Conservation (phyloP, 2,797 vertebrate genomes). For the Leptoclinus maculatus region DNA sequence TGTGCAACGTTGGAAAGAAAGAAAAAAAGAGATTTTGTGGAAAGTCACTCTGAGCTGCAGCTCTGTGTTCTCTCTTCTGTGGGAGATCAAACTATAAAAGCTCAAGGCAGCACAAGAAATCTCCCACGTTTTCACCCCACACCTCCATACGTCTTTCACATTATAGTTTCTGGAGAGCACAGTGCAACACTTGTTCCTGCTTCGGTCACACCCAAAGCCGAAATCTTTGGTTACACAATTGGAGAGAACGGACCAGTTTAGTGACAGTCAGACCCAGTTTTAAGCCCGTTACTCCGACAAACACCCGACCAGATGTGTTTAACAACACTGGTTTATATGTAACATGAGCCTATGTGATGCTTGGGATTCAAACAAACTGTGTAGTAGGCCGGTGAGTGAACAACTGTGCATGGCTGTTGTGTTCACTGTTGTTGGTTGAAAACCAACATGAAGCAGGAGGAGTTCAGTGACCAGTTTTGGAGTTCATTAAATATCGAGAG, state of each 20-base stretch:
- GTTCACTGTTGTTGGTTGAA: neutral
- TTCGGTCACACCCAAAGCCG: conserved; percentile 2
- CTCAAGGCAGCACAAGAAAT: conserved; percentile 41
- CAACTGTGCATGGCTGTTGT: conserved; percentile 6
- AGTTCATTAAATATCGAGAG: neutral
- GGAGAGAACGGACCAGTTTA: neutral
- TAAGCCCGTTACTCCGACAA: neutral
- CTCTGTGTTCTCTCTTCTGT: conserved; percentile 39
- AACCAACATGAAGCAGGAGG: neutral
- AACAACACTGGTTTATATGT: neutral
- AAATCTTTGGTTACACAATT: conserved; percentile 4
- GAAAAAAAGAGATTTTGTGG: conserved; percentile 18
- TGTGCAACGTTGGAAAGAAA: conserved; percentile 13
- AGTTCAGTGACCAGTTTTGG: neutral
- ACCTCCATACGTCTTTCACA: conserved; percentile 46
- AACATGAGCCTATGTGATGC: neutral
- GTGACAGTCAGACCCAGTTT: neutral
- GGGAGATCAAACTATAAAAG: conserved; percentile 54
- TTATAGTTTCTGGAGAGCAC: conserved; percentile 35
- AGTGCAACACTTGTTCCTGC: conserved; percentile 18
- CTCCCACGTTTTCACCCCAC: conserved; percentile 38
- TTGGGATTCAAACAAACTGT: neutral
- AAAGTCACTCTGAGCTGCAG: conserved; percentile 49
- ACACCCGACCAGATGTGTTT: conserved; percentile 3
- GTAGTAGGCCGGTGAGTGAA: neutral